Evolutionary conservation across 30 jellyfish, hydroid and myxozoan species (phyloP).

Genomic region (Aurelia aurita complex sp. Pacific): DNA sequence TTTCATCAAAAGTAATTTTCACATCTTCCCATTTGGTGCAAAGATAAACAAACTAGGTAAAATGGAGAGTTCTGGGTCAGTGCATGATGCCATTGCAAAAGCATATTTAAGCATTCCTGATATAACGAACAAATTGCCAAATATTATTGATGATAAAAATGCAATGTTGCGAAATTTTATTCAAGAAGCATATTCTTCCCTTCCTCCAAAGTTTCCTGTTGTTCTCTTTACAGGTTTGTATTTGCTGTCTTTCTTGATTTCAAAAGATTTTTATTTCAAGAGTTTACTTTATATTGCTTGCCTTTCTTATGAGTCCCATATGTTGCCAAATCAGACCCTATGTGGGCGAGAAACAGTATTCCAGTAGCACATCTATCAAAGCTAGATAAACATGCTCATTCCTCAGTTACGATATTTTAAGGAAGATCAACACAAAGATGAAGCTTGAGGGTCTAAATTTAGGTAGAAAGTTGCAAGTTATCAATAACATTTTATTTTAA

Average conservation of each 20-base stretch:
- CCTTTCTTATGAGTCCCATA: no score
- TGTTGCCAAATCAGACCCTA: no score
- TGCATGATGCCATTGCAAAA: constrained; percentile 19
- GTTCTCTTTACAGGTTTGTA: constrained; percentile 71
- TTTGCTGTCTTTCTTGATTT: neutral
- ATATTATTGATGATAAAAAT: constrained; percentile 26
- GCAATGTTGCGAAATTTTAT: constrained; percentile 37
- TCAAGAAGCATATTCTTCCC: constrained; percentile 35
- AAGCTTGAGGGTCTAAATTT: no score
- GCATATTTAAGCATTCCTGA: constrained; percentile 60
- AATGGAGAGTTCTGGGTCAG: constrained; percentile 18
- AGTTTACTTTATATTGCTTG: no score
- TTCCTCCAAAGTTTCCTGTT: constrained; percentile 69
- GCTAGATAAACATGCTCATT: no score
- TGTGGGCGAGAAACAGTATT: no score
- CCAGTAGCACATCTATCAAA: no score
- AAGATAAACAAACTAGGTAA: constrained; percentile 36
- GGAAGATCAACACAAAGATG: no score
- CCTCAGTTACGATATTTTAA: no score
- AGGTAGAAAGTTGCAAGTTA: no score
- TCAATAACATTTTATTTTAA: no score
- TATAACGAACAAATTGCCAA: constrained; percentile 49
- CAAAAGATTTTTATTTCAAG: neutral
- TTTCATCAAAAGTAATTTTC: neutral
- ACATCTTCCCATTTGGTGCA: constrained; percentile 63